Percentiles rank a stretch among this genome's conserved stretches.
Evolutionary conservation across 2,113 vertebrate genomes (phyloP).

Genomic region (Cyanocitta stelleri): DNA sequence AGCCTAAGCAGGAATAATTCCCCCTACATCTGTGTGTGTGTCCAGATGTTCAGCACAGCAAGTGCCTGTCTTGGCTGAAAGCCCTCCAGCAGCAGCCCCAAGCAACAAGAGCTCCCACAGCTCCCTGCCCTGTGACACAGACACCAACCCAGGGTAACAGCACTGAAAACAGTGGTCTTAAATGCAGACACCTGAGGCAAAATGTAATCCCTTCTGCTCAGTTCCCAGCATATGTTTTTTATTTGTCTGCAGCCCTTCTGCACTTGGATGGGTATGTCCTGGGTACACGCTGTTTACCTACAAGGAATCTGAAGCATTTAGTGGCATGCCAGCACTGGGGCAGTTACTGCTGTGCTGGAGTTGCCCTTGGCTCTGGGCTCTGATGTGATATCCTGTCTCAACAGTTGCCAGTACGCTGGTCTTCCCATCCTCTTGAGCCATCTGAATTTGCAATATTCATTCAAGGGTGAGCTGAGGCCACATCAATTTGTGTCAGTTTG

Average conservation of each 20-base stretch:
- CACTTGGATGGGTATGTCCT: background rate
- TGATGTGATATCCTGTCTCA: background rate
- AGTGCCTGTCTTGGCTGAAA: background rate
- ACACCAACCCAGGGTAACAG: background rate
- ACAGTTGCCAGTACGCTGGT: background rate
- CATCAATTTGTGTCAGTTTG: background rate
- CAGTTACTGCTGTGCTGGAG: background rate
- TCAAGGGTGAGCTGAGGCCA: background rate
- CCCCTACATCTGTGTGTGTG: background rate
- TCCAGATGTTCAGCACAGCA: background rate
- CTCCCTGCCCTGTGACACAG: background rate
- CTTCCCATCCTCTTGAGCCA: background rate
- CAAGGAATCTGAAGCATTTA: background rate
- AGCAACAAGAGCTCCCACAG: background rate
- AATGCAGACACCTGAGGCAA: background rate
- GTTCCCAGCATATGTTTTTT: background rate
- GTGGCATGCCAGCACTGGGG: background rate
- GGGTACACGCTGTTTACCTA: background rate
- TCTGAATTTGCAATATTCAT: background rate
- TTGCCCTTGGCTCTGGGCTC: background rate
- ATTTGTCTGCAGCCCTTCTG: background rate
- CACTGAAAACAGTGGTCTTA: background rate
- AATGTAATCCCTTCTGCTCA: background rate
- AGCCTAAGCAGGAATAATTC: background rate
- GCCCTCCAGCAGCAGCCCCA: background rate